Evolutionary conservation across 2,888 invertebrate genomes (phyloP).

Genomic region (Diarsia rubi): DNA sequence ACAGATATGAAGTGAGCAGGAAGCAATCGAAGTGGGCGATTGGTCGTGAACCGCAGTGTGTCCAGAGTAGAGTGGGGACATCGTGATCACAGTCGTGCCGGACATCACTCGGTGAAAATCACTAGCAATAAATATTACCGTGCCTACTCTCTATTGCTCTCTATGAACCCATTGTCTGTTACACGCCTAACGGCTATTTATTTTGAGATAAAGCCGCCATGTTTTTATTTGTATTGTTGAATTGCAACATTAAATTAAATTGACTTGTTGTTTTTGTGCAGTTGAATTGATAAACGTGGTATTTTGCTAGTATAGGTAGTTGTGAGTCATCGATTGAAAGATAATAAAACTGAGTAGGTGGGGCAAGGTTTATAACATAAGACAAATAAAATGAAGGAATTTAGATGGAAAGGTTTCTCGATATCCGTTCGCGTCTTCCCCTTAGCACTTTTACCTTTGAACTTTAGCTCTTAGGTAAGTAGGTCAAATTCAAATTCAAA

Average conservation of each 20-base stretch:
- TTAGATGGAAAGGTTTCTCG: neutral
- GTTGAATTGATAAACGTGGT: neutral
- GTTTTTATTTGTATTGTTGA: constrained; percentile 34
- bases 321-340: constrained; percentile 17
- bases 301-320: neutral
- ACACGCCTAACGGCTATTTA: constrained; percentile 62
- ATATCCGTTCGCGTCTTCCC: neutral
- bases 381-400: neutral
- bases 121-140: constrained; percentile 72
- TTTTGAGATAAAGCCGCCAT: constrained; percentile 45
- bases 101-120: constrained; percentile 74
- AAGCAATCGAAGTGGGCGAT: constrained; percentile 51
- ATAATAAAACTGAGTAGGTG: neutral
- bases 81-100: constrained; percentile 77
- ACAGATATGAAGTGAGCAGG: constrained; percentile 54
- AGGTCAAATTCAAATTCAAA: too few species aligned
- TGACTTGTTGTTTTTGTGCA: constrained; percentile 18
- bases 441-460: constrained; percentile 13
- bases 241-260: constrained; percentile 28
- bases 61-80: constrained; percentile 78
- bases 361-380: constrained; percentile 3
- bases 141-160: constrained; percentile 61
- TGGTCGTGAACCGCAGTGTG: constrained; percentile 68
- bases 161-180: constrained; percentile 58
- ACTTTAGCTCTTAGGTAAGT: neutral